phyloP scores from a whole-genome alignment of 2,797 vertebrate genomes.

The Pteronotus mesoamericanus region DNA sequence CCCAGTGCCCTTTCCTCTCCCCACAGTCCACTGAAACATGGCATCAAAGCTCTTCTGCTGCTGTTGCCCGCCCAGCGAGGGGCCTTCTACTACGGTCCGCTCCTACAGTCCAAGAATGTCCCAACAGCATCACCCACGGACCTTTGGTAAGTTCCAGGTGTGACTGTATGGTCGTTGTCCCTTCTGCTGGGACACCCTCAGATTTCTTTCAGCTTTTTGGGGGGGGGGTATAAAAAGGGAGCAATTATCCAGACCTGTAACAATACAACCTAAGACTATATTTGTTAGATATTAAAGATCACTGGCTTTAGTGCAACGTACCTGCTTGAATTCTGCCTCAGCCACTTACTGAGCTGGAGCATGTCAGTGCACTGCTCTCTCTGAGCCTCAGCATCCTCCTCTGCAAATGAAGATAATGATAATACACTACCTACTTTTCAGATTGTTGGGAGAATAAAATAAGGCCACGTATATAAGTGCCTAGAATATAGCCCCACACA shows the following conservation, averaged over 20 bases:
- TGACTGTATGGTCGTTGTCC: background rate
- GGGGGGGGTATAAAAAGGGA: background rate
- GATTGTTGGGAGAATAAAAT: background rate
- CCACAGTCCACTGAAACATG: slow-evolving; percentile 29
- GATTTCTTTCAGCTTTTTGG: background rate
- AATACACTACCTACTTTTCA: background rate
- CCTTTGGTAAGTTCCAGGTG: background rate
- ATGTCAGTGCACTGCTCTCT: background rate
- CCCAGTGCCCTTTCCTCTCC: background rate
- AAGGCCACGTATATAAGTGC: background rate
- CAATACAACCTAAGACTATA: background rate
- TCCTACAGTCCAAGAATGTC: background rate
- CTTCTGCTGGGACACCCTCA: background rate
- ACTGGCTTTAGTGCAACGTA: background rate
- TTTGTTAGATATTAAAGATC: background rate
- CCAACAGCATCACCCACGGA: background rate
- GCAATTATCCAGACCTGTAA: background rate
- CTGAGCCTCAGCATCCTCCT: background rate
- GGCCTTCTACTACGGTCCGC: rapidly evolving
- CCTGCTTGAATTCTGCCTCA: background rate
- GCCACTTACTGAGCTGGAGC: background rate
- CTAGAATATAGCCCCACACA: background rate
- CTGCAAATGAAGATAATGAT: background rate
- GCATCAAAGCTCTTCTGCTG: slow-evolving; percentile 54
- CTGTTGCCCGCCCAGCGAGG: background rate